Percentiles rank a stretch among this genome's conserved stretches.
These are phyloP conservation scores for Pagrus major DNA, from an alignment of 2,113 vertebrate species.

Conservation along the genomic window DNA sequence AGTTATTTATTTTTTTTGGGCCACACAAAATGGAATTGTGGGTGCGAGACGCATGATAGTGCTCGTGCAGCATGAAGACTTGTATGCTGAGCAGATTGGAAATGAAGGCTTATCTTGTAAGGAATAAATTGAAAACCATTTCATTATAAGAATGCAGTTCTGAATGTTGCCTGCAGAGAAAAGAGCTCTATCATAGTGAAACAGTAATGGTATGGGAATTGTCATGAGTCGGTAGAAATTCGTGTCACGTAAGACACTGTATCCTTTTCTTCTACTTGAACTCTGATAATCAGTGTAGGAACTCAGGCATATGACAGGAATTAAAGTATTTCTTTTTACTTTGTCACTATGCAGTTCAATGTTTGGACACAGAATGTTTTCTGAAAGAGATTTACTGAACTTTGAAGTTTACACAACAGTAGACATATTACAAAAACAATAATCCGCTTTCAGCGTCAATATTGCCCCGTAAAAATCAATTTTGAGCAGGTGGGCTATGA, in stretches of 20 bases:
- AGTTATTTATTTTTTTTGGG: constrained; percentile 25
- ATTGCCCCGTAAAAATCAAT: background rate
- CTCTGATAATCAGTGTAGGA: background rate
- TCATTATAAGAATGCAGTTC: constrained; percentile 49
- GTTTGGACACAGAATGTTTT: background rate
- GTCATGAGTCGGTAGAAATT: constrained; percentile 32
- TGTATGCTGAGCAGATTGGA: constrained; percentile 65
- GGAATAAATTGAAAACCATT: constrained; percentile 70
- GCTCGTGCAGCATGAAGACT: constrained; percentile 39
- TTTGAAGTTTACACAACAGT: background rate
- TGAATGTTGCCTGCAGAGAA: constrained; percentile 56
- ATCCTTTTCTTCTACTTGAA: background rate
- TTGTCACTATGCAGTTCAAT: background rate
- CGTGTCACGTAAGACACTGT: constrained; percentile 7
- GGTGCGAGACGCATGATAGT: constrained; percentile 41
- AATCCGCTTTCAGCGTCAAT: background rate
- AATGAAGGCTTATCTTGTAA: constrained; percentile 65
- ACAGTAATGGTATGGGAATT: constrained; percentile 52
- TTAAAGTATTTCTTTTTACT: background rate
- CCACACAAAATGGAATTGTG: constrained; percentile 37
- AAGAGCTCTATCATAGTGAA: constrained; percentile 33
- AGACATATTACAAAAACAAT: background rate
- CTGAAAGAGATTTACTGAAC: background rate
- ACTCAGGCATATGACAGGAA: background rate
- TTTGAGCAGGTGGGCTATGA: background rate